These are phyloP conservation scores for Microtus agrestis DNA, from an alignment of 2,797 vertebrate genomes.

Conservation along the genomic window DNA sequence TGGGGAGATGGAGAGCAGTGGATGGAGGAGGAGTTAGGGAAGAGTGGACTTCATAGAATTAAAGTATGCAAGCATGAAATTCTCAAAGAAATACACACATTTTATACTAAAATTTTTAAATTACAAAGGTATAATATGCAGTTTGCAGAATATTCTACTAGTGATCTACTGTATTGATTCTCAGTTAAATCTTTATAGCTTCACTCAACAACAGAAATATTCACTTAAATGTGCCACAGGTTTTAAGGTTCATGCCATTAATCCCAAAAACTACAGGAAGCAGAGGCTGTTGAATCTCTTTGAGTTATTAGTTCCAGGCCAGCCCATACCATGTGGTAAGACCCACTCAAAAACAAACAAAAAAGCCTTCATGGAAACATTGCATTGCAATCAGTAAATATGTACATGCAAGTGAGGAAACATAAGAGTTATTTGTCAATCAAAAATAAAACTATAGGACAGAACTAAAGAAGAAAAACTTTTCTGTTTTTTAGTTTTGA, in stretches of 20 bases:
- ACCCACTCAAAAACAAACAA: neutral
- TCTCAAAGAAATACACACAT: neutral
- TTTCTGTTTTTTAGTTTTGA: neutral
- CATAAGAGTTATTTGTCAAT: neutral
- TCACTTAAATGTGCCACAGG: neutral
- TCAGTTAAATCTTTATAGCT: neutral
- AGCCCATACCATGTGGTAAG: neutral
- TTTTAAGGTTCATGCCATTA: neutral
- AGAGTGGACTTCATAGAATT: neutral
- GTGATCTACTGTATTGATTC: neutral
- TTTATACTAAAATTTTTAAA: neutral
- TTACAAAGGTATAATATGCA: neutral
- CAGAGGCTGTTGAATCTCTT: neutral
- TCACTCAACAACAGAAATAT: neutral
- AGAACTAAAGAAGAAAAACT: neutral
- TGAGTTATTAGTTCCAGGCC: neutral
- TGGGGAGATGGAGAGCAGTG: neutral
- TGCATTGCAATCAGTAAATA: neutral
- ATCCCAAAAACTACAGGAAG: neutral
- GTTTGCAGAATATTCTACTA: neutral
- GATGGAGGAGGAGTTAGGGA: neutral
- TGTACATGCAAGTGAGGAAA: neutral
- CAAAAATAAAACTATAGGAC: neutral
- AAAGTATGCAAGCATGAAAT: neutral
- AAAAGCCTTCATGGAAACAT: neutral